phyloP scores from a whole-genome alignment of 2,113 vertebrate genomes.

The Amazona vittata region DNA sequence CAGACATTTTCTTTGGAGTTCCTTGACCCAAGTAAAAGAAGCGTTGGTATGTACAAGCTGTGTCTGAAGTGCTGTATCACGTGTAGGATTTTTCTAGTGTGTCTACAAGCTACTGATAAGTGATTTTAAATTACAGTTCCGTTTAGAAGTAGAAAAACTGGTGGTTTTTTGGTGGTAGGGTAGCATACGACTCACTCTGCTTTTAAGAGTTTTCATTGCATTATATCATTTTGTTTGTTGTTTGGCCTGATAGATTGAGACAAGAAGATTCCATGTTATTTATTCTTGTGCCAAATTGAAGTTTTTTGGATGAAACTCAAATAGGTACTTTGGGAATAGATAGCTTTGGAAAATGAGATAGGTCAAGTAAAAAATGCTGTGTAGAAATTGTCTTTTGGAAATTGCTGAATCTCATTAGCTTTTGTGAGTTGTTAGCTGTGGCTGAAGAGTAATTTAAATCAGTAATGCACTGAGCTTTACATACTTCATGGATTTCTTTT shows the following conservation, averaged over 20 bases:
- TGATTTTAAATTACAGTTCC: not conserved
- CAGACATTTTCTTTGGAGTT: constrained; percentile 90
- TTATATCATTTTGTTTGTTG: not conserved
- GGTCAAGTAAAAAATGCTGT: not conserved
- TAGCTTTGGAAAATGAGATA: not conserved
- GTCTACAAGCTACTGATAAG: not conserved
- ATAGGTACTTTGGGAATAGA: not conserved
- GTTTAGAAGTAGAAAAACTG: not conserved
- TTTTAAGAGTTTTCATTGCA: not conserved
- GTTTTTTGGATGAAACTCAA: not conserved
- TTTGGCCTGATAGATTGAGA: not conserved
- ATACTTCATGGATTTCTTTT: not conserved
- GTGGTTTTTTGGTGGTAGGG: not conserved
- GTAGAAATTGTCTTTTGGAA: not conserved
- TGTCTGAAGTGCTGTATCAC: not conserved
- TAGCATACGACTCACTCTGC: not conserved
- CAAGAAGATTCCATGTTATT: not conserved
- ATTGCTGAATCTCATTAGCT: not conserved
- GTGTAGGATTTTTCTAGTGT: not conserved
- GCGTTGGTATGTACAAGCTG: constrained; percentile 82
- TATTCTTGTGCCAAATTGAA: not conserved
- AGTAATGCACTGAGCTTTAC: not conserved
- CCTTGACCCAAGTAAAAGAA: constrained; percentile 92
- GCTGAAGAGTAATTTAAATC: not conserved
- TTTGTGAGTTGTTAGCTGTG: not conserved